phyloP scores from a whole-genome alignment of 2,797 vertebrate species.

The Brachyrhaphis roseni region DNA sequence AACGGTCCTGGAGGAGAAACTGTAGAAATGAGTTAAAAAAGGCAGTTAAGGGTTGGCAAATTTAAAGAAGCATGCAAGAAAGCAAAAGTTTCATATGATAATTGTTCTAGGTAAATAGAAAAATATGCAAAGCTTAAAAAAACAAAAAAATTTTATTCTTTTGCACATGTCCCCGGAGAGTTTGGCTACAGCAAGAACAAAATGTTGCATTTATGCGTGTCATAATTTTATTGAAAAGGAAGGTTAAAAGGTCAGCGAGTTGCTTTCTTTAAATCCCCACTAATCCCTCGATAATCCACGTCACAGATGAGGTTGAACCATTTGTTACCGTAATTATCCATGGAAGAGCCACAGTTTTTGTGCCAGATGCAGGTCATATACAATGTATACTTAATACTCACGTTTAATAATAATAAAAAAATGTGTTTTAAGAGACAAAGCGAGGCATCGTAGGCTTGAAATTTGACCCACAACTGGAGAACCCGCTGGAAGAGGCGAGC shows the following conservation, averaged over 20 bases:
- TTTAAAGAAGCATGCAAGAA: neutral
- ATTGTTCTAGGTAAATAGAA: neutral
- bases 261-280: conserved; percentile 43
- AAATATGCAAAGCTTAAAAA: neutral
- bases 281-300: conserved; percentile 56
- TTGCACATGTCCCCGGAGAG: neutral
- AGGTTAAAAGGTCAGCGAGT: conserved; percentile 36
- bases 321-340: conserved; percentile 53
- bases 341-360: conserved; percentile 42
- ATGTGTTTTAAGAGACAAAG: neutral
- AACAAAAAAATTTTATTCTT: neutral
- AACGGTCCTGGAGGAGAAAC: conserved; percentile 20
- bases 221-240: conserved; percentile 21
- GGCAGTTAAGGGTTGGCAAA: conserved; percentile 18
- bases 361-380: conserved; percentile 36
- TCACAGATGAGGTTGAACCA: conserved; percentile 40
- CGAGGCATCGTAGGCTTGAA: neutral
- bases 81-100: neutral
- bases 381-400: conserved; percentile 3
- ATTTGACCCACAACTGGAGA: neutral
- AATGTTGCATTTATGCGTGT: conserved; percentile 21
- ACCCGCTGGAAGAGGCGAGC: neutral
- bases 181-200: neutral
- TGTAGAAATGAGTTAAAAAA: neutral
- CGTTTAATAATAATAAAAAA: neutral